A percentile compares a stretch with the other conserved stretches of the same genome.
These are phyloP conservation scores for Dipodomys merriami DNA, from an alignment of 2,113 vertebrate genomes.

Conservation along the genomic window DNA sequence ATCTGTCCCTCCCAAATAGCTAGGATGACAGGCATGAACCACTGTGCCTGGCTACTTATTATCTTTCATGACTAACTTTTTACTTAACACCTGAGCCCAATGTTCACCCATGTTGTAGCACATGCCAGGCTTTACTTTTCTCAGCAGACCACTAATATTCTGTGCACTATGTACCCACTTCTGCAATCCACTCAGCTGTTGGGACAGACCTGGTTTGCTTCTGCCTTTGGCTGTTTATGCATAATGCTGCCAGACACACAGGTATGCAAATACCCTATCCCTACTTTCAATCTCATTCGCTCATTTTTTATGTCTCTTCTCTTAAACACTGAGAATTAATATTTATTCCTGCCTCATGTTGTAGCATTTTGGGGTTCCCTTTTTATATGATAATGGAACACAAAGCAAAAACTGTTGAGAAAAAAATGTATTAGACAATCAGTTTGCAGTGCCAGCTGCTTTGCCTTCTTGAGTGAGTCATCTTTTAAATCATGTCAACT, in stretches of 20 bases:
- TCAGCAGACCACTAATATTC: background rate
- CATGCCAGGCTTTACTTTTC: background rate
- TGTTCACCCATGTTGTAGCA: background rate
- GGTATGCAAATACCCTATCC: no score
- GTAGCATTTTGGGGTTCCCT: background rate
- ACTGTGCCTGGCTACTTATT: no score
- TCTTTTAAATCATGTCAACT: background rate
- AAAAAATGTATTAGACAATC: constrained; percentile 18
- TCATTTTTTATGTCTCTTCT: background rate
- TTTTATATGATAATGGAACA: background rate
- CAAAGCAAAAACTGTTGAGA: background rate
- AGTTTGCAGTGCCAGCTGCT: background rate
- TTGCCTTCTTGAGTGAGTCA: background rate
- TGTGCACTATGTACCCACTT: accelerated
- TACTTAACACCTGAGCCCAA: background rate
- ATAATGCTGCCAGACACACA: accelerated
- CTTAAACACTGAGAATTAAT: background rate
- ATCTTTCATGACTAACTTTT: background rate
- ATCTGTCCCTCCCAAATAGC: no score
- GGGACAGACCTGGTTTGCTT: no score
- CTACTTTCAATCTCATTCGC: background rate
- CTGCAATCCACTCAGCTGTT: accelerated
- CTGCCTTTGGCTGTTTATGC: background rate
- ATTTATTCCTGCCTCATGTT: background rate
- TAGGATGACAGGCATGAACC: no score